Base-by-base conservation (phyloP, 1,140 invertebrate genomes). In the Drosophila watanabei region DNA sequence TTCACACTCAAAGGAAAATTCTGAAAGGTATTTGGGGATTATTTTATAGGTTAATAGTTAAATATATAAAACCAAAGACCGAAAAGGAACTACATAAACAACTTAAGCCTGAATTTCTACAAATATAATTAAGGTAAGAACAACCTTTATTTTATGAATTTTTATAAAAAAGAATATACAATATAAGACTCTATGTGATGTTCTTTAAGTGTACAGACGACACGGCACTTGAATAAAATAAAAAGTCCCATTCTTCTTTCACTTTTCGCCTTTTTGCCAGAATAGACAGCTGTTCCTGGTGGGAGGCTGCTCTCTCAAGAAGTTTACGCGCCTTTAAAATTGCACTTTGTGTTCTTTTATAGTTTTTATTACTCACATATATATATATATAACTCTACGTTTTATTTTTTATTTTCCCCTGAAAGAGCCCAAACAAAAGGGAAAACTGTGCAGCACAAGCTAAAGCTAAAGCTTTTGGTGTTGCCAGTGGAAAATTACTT, bases 291-390 rank as follows among this genome's bases (percentile, higher is more conserved):
- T 46, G n/a, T 32, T 18, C 28, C 11, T 41, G 20, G 54, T 24
- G 41, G 43, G 24, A n/a, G 66, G 20, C 43, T 18, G 18, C 16
- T 18, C 16, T 32, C n/a, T 14, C 43, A 24, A 35, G 45, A 73
- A 73, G 45, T 73, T 73, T 72, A 60, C n/a, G 24, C 35, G 28
- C 37, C 70, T 51, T 72, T 73, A 73, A 73, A 61, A 32, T 41
- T 43, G 32, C 70, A 60, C n/a, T 72, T 73, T 30, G 13, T 37
- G 35, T 69, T 69, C 24, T 56, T 56, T 32, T 52, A 33, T 56
- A 28, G 33, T 41, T 63, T 54, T 63, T 63, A 37, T 11, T 24
- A 24, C 24, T 2, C 24, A 1, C 24, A 62, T 43, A 57, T 16
- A 24, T 33, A 24, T 35, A 51, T 32, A 24, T 33, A 24, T 35